phyloP scores from a whole-genome alignment of 2,888 invertebrate species.

The Nemoura dubitans region DNA sequence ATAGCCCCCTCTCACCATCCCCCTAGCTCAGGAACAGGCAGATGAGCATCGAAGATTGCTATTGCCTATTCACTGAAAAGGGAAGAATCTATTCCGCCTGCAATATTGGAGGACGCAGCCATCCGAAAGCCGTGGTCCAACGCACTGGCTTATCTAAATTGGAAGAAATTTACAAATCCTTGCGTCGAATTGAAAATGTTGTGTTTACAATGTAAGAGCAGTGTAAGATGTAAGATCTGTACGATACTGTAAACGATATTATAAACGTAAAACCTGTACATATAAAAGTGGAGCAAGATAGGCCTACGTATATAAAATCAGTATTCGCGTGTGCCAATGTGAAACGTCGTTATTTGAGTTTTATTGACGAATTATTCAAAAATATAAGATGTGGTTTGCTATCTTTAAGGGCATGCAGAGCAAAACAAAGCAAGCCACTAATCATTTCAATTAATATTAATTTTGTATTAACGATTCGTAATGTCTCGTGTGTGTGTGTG shows the following conservation, averaged over 20 bases:
- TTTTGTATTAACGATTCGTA: constrained; percentile 22
- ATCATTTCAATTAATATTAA: constrained; percentile 23
- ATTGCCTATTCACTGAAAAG: not conserved
- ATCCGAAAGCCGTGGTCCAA: not conserved
- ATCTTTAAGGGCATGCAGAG: constrained; percentile 8
- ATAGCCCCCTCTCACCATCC: not conserved
- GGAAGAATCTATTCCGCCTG: constrained; percentile 26
- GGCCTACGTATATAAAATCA: not conserved
- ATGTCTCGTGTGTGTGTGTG: not conserved
- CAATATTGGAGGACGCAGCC: constrained; percentile 32
- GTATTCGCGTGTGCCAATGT: not conserved
- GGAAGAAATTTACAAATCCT: not conserved
- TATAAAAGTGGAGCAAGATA: not conserved
- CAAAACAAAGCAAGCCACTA: not conserved
- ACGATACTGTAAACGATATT: too few species aligned
- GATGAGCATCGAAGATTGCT: constrained; percentile 40
- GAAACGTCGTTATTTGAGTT: not conserved
- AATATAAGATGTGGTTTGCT: not conserved
- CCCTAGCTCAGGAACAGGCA: constrained; percentile 2
- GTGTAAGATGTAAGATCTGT: too few species aligned
- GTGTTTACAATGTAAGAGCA: not conserved
- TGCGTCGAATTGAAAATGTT: not conserved
- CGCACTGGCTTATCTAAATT: constrained; percentile 19
- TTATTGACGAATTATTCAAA: not conserved
- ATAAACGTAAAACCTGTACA: not conserved